Evolutionary conservation across 2,888 invertebrate species (phyloP).

Genomic region (Syritta pipiens): DNA sequence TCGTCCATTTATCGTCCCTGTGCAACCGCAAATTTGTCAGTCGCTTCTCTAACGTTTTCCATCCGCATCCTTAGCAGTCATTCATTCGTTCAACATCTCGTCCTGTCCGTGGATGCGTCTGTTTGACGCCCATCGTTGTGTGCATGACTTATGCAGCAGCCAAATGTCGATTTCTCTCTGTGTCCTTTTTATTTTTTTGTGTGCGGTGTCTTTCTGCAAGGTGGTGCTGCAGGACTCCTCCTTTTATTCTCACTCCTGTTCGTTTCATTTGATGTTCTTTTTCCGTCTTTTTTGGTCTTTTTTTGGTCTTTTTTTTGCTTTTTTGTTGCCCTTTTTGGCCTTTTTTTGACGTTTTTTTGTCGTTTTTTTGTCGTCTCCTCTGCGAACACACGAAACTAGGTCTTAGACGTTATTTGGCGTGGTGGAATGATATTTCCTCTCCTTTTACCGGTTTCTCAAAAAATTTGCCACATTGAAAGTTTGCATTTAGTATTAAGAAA

Average conservation of each 20-base stretch:
- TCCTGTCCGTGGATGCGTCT: conserved; percentile 20
- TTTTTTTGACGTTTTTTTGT: background rate
- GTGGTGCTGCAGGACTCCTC: too few relatives aligned
- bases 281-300: background rate
- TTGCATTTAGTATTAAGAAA: conserved; percentile 35
- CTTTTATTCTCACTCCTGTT: too few relatives aligned
- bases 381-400: conserved; percentile 26
- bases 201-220: too few relatives aligned
- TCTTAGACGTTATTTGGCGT: conserved; percentile 44
- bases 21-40: conserved; percentile 52
- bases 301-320: background rate
- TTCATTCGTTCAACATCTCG: conserved; percentile 16
- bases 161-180: conserved; percentile 40
- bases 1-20: background rate
- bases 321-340: background rate
- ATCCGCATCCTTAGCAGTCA: conserved; percentile 1
- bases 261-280: conserved; percentile 25
- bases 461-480: conserved; percentile 29
- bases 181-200: conserved; percentile 1
- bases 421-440: conserved; percentile 31
- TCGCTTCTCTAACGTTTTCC: conserved; percentile 10
- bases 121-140: conserved; percentile 27
- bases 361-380: background rate
- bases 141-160: conserved; percentile 47
- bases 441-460: conserved; percentile 28